Evolutionary conservation across 2,113 vertebrate genomes (phyloP), one percentile per base, ranked within the genome.

Genomic region (Oryzias celebensis): DNA sequence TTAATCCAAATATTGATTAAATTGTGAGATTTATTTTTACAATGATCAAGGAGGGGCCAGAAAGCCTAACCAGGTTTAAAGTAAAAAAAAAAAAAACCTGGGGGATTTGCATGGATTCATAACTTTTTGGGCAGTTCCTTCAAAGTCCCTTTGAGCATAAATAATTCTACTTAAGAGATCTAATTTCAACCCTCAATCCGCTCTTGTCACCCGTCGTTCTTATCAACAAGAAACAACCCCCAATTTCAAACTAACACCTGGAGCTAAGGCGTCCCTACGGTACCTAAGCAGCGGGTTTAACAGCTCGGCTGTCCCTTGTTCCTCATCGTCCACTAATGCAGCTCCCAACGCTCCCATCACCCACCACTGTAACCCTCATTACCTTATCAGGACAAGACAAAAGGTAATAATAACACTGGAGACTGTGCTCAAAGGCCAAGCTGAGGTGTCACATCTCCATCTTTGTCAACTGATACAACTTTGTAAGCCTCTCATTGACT

Each of bases 371-470:
- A 84, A 86, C 81, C 65, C 84, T 87, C 85, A 90, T 88, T 90
- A 90, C 71, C 85, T 84, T 90, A 90, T 90, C 88, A 36, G 77
- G 70, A 90, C 87, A 87, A 88, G 87, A 88, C 88, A 90, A 90
- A 85, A 67, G 86, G 65, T 78, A 81, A 78, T 84, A 86, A 84
- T 84, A 86, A 66, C 83, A 73, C 17, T 26, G n/a, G 47, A 75
- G 51, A 59, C 55, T 58, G 55, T 6, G 55, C 81, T 84, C 65
- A 51, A 67, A 77, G 66, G 75, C 80, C 80, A 79, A 83, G 74
- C 77, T 56, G 63, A 67, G 56, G 86, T 82, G 80, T 71, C 78
- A 81, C 75, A 88, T 88, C 65, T 42, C 41, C 73, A 49, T 77
- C 72, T 83, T 80, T 63, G 69, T 76, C 70, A 74, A 51, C 78